Conservation (phyloP, 2,113 vertebrate genomes). For the Oxyruncus cristatus region DNA sequence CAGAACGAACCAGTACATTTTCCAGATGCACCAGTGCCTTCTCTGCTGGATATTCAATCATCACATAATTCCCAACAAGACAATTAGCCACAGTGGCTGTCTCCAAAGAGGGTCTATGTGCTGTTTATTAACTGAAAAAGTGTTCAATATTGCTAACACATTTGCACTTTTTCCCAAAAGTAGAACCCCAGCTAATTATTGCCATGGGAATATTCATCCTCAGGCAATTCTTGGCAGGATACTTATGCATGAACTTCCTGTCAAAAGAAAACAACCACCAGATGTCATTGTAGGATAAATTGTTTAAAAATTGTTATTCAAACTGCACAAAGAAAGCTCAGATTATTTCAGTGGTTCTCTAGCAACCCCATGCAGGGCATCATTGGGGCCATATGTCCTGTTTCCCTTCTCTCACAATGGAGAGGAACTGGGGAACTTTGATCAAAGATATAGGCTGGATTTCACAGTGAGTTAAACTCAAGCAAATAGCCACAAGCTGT, state of each 20-base stretch:
- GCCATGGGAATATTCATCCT: background rate
- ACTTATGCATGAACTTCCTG: background rate
- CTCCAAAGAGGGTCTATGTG: background rate
- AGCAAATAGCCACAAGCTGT: background rate
- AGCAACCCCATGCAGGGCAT: background rate
- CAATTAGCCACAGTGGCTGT: background rate
- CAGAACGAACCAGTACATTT: background rate
- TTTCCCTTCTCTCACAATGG: background rate
- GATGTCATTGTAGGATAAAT: conserved; percentile 66
- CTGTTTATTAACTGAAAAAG: background rate
- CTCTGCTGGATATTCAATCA: background rate
- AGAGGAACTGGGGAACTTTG: background rate
- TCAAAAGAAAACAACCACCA: conserved; percentile 52
- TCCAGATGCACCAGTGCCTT: background rate
- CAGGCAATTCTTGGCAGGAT: background rate
- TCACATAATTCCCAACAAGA: background rate
- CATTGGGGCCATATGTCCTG: background rate
- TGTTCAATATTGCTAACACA: background rate
- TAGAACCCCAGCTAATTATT: background rate
- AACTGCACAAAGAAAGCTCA: background rate
- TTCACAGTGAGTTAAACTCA: background rate
- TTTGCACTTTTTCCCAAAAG: background rate
- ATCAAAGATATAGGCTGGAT: background rate
- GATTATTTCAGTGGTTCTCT: background rate
- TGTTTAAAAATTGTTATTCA: background rate